Evolutionary conservation across 2,797 vertebrate genomes (phyloP).

Genomic region (Mus spretus): DNA sequence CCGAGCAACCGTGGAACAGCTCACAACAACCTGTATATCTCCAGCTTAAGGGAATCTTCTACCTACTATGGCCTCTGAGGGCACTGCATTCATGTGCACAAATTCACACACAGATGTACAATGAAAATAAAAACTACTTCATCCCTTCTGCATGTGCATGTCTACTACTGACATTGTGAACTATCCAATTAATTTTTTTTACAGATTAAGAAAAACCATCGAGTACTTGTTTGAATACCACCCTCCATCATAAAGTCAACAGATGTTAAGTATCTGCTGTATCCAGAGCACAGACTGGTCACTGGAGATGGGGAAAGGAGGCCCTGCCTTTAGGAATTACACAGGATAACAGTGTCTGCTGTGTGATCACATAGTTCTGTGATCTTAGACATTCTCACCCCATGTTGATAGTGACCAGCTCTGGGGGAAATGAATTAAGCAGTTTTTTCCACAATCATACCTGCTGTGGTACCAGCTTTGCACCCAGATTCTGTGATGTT

Average conservation of each 20-base stretch:
- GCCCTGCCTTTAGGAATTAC: background rate
- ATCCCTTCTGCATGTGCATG: background rate
- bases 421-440: conserved; percentile 56
- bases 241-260: conserved; percentile 34
- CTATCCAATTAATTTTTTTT: background rate
- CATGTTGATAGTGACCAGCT: background rate
- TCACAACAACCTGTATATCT: background rate
- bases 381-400: background rate
- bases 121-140: background rate
- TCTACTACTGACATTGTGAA: conserved; percentile 38
- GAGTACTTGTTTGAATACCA: conserved; percentile 13
- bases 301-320: background rate
- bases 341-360: background rate
- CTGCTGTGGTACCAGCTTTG: background rate
- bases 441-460: background rate
- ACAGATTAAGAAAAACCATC: conserved; percentile 33
- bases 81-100: background rate
- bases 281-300: conserved; percentile 13
- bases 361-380: background rate
- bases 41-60: background rate
- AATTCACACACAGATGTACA: background rate
- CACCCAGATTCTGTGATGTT: conserved; percentile 55
- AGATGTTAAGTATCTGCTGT: conserved; percentile 47
- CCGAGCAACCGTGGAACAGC: background rate
- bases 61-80: background rate